phyloP scores from a whole-genome alignment of 1,140 invertebrate species.

The Camponotus pennsylvanicus region DNA sequence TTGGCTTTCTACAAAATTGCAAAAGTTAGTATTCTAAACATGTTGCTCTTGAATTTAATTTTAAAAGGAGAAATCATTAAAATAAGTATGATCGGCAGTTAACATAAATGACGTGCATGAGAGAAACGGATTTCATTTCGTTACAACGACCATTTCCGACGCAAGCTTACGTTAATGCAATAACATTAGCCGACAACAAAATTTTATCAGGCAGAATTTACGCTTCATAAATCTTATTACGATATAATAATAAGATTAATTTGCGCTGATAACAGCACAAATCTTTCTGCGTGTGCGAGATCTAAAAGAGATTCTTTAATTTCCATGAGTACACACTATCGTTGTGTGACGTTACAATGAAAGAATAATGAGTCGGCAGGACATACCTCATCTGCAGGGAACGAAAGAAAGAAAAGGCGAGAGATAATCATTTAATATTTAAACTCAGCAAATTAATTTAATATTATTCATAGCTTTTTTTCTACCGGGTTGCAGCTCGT shows the following conservation, averaged over 20 bases:
- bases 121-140: conserved; percentile 32
- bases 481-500: not conserved
- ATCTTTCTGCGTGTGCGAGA: conserved; percentile 20
- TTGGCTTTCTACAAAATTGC: not conserved
- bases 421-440: conserved; percentile 16
- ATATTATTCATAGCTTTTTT: not conserved
- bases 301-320: conserved; percentile 41
- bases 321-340: conserved; percentile 28
- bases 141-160: conserved; percentile 5
- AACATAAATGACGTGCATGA: conserved; percentile 8
- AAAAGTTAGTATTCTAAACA: not conserved
- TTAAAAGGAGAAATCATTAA: not conserved
- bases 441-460: conserved; percentile 26
- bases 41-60: not conserved
- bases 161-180: conserved; percentile 20
- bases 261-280: conserved; percentile 17
- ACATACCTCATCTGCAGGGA: not conserved
- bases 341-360: conserved; percentile 28
- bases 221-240: conserved; percentile 44
- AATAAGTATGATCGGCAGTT: conserved; percentile 30
- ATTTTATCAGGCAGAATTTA: conserved; percentile 42
- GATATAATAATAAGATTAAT: conserved; percentile 36
- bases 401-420: not conserved
- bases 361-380: conserved; percentile 40
- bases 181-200: conserved; percentile 44